These are phyloP conservation scores for Drosophila littoralis DNA, from an alignment of 1,140 invertebrate species.

Conservation along the genomic window DNA sequence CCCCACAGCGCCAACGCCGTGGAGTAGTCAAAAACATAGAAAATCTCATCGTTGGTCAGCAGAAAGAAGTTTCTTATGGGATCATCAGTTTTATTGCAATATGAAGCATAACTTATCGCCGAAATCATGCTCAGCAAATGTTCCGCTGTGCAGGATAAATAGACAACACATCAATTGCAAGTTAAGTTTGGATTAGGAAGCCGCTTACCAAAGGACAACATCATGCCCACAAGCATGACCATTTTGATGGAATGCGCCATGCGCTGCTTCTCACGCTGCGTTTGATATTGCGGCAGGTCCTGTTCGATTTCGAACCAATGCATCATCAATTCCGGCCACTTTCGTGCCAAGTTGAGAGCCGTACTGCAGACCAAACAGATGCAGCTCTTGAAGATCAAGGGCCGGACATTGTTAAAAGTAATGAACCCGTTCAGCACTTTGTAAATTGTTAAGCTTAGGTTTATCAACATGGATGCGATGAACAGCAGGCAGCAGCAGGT, in stretches of 20 bases:
- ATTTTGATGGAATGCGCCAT: constrained; percentile 72
- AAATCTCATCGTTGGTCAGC: constrained; percentile 70
- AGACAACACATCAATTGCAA: background rate
- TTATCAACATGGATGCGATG: constrained; percentile 42
- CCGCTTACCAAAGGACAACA: constrained; percentile 67
- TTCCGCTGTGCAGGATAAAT: constrained; percentile 49
- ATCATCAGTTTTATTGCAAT: constrained; percentile 69
- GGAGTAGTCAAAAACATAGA: constrained; percentile 62
- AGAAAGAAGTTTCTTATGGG: constrained; percentile 73
- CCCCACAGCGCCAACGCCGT: constrained; percentile 57
- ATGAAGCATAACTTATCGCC: constrained; percentile 59
- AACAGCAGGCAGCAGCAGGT: constrained; percentile 61
- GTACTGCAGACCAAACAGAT: constrained; percentile 56
- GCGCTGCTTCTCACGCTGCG: constrained; percentile 61
- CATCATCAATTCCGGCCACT: constrained; percentile 79
- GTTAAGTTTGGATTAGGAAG: background rate
- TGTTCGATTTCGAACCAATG: constrained; percentile 72
- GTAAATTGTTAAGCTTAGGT: constrained; percentile 55
- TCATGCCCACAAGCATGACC: constrained; percentile 75
- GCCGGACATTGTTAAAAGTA: constrained; percentile 77
- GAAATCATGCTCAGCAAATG: constrained; percentile 76
- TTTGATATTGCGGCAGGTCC: constrained; percentile 64
- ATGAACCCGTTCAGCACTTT: constrained; percentile 65
- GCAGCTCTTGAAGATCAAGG: constrained; percentile 70
- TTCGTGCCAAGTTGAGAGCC: constrained; percentile 60